Percentiles rank a stretch among this genome's conserved stretches.
phyloP scores from a whole-genome alignment of 2,888 invertebrate species.

The Encarsia formosa region DNA sequence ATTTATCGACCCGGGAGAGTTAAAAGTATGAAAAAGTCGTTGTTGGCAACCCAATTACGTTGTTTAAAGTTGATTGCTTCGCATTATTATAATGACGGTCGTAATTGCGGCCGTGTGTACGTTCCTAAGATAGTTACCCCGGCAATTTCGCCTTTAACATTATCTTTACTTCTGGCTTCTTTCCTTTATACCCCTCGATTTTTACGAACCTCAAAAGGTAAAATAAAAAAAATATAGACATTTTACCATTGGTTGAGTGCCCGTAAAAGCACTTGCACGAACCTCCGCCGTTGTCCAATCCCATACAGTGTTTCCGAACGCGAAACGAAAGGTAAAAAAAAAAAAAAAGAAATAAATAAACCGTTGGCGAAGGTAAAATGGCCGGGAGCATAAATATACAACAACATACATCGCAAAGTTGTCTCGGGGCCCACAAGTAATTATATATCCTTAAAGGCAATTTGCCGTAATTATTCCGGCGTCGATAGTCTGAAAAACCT shows the following conservation, averaged over 20 bases:
- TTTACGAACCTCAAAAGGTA: slow-evolving; percentile 2
- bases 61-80: slow-evolving; percentile 20
- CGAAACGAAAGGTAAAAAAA: background rate
- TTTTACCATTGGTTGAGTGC: slow-evolving; percentile 21
- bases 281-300: slow-evolving; percentile 1
- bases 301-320: background rate
- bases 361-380: no score
- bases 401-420: background rate
- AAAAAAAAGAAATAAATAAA: no score
- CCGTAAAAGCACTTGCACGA: slow-evolving; percentile 20
- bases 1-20: no score
- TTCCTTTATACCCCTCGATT: background rate
- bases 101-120: slow-evolving; percentile 19
- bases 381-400: no score
- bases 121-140: slow-evolving; percentile 1
- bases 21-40: no score
- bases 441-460: slow-evolving; percentile 31
- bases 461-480: slow-evolving; percentile 41
- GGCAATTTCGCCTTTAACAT: slow-evolving; percentile 8
- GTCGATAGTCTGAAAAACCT: slow-evolving; percentile 14
- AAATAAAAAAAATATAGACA: slow-evolving; percentile 11
- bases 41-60: no score
- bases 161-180: slow-evolving; percentile 12
- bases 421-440: background rate
- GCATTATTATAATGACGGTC: slow-evolving; percentile 24